These are phyloP conservation scores for Saccopteryx leptura DNA, from an alignment of 2,113 vertebrate genomes.

Conservation along the genomic window DNA sequence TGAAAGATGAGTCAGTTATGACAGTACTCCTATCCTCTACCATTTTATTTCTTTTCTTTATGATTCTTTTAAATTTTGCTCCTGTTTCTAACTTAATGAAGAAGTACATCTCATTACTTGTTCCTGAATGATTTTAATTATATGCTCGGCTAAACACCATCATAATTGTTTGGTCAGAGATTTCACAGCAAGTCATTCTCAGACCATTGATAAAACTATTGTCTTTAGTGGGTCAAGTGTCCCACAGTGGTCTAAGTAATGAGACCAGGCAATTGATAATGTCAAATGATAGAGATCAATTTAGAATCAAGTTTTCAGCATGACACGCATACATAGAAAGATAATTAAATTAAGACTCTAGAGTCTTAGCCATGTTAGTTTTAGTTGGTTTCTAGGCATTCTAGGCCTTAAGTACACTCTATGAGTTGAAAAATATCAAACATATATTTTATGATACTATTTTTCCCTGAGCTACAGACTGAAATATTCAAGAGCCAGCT, in stretches of 20 bases:
- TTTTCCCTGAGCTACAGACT: not conserved
- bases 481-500: not conserved
- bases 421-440: not conserved
- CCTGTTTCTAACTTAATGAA: not conserved
- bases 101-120: not conserved
- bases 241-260: not conserved
- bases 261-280: not conserved
- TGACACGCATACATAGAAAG: not conserved
- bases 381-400: not conserved
- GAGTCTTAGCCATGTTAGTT: not conserved
- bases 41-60: not conserved
- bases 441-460: not conserved
- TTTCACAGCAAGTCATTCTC: not conserved
- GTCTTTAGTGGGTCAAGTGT: not conserved
- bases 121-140: conserved; percentile 44
- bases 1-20: not conserved
- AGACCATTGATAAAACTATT: not conserved
- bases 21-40: not conserved
- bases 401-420: not conserved
- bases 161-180: conserved; percentile 2
- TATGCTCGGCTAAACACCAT: not conserved
- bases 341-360: not conserved
- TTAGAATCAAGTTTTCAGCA: not conserved
- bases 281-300: not conserved
- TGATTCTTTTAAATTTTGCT: not conserved